Conservation (phyloP, 2,888 invertebrate genomes). For the Pseudococcus jackbeardsleyi region DNA sequence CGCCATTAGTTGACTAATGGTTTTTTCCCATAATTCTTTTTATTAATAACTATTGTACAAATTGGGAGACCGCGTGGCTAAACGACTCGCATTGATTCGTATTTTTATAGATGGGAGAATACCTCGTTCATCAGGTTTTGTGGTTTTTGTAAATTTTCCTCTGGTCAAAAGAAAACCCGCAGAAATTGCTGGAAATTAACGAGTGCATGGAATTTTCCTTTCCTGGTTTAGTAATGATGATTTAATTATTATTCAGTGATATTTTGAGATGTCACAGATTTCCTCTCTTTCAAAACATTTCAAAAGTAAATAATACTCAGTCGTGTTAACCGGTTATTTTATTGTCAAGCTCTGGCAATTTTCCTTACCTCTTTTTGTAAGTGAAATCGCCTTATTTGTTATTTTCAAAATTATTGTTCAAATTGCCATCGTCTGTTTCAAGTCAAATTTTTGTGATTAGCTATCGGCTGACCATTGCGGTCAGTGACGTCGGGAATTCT, state of each 20-base stretch:
- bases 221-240: neutral
- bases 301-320: no score
- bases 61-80: neutral
- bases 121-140: conserved; percentile 4
- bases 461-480: no score
- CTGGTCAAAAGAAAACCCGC: neutral
- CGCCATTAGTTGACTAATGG: conserved; percentile 1
- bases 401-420: no score
- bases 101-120: neutral
- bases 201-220: neutral
- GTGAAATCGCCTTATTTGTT: no score
- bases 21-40: neutral
- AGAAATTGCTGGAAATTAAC: neutral
- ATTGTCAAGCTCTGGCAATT: neutral
- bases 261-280: neutral
- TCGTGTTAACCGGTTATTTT: neutral
- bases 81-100: neutral
- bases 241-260: neutral
- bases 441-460: no score
- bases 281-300: no score
- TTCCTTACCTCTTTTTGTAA: neutral
- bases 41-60: neutral
- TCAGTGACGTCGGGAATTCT: no score
- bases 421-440: no score
- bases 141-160: neutral